A percentile compares a stretch with the other conserved stretches of the same genome.
Evolutionary conservation across 2,888 invertebrate genomes (phyloP).

Genomic region (Aphidius colemani): DNA sequence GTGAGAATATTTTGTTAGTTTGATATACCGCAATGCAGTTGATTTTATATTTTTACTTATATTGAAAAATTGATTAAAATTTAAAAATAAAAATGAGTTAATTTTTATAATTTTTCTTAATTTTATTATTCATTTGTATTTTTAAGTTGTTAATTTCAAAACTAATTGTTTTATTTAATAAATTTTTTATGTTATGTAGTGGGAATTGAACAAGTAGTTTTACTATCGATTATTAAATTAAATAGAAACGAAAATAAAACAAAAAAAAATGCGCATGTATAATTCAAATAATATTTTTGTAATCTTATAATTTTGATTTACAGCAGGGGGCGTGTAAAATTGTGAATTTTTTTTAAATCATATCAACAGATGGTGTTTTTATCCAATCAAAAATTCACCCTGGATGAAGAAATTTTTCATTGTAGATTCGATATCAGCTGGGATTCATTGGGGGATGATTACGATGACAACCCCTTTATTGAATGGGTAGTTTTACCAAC

Average conservation of each 20-base stretch:
- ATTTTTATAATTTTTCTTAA: too few species aligned
- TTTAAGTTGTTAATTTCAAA: too few species aligned
- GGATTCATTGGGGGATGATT: background rate
- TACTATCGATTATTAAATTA: slow-evolving; percentile 58
- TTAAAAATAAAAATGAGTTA: slow-evolving; percentile 17
- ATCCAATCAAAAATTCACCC: slow-evolving; percentile 5
- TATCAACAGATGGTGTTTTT: slow-evolving; percentile 12
- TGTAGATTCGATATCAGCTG: slow-evolving; percentile 14
- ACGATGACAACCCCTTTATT: background rate
- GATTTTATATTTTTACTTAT: background rate
- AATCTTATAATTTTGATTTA: background rate
- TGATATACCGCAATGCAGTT: background rate
- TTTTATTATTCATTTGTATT: too few species aligned
- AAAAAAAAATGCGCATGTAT: slow-evolving; percentile 56
- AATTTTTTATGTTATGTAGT: too few species aligned
- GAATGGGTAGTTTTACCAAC: slow-evolving; percentile 12
- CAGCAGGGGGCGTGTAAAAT: slow-evolving; percentile 30
- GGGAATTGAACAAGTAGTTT: slow-evolving; percentile 49
- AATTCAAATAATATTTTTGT: slow-evolving; percentile 48
- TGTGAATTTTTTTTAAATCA: background rate
- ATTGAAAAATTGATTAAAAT: slow-evolving; percentile 6
- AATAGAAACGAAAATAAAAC: too few species aligned
- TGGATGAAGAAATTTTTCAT: background rate
- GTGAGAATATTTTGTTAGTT: too few species aligned
- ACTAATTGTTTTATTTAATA: too few species aligned